Base-by-base conservation (phyloP, 2,113 vertebrate genomes). In the Crypturellus undulatus region DNA sequence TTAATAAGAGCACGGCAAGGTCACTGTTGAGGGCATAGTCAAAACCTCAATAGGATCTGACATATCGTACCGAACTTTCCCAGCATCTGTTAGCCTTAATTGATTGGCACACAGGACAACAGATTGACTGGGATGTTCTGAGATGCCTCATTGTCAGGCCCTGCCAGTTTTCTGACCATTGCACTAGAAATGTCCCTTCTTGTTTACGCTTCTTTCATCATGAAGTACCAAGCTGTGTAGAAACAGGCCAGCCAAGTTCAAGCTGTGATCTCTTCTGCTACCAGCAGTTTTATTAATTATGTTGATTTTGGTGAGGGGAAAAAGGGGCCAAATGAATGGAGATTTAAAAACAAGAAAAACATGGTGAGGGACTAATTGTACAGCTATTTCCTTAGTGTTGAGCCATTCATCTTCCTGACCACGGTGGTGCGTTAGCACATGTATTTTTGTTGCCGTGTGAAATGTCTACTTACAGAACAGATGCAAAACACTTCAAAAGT, bases 211-310 rank as follows among this genome's bases (percentile, higher is more conserved):
- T 94, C 76, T 92, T 95, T 94, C 60, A 52, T 83, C 8, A 16
- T 21, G 83, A 75, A 92, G 81, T 82, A 80, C 72, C 79, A 92
- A 93, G 32, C 76, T 95, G 76, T 79, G 72, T 87, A 78, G 87
- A 71, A 77, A 70, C 12, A 90, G 85, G 64, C 6, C 34, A 75
- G 76, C 82, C 93, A 94, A 85, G 15, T 95, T 95, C 95, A 96
- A 94, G 76, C 95, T 96, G 95, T 91, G 93, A 80, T 91, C 32
- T 95, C 64, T 96, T 92, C 82, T 96, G 85, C 68, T 42, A 86
- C 82, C 85, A 90, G 84, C 60, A 88, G 87, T 91, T 84, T 47
- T 93, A 62, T 92, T 91, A 95, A 95, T 92, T 91, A 72, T 76
- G 72, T 85, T 4, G 6, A 2, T 92, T 80, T 67, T 93, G 82